A percentile compares a stretch with the other conserved stretches of the same genome.
These are phyloP conservation scores for Euthynnus affinis DNA, from an alignment of 2,797 vertebrate genomes.

Conservation along the genomic window DNA sequence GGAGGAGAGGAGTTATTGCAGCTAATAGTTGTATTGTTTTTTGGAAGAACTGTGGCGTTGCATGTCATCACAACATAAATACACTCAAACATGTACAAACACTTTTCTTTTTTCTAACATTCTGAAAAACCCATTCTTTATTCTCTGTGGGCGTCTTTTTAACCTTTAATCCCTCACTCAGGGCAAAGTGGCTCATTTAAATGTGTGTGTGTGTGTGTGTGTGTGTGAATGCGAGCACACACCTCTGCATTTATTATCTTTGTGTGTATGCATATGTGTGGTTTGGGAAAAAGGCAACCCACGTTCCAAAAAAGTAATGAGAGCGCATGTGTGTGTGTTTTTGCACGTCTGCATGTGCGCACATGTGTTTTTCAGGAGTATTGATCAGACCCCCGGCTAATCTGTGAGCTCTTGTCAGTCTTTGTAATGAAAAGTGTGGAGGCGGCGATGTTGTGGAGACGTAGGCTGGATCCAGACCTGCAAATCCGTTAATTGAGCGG, in stretches of 20 bases:
- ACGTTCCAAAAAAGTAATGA: not conserved
- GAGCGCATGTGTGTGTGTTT: not conserved
- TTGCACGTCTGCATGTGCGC: not conserved
- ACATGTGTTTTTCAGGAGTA: conserved; percentile 1
- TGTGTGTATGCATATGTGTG: not conserved
- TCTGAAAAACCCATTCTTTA: not conserved
- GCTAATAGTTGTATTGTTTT: not conserved
- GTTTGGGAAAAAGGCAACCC: not conserved
- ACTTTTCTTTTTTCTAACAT: not conserved
- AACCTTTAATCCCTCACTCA: not conserved
- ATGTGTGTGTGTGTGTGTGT: not conserved
- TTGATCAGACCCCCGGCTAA: conserved; percentile 33
- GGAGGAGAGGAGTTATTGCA: conserved; percentile 23
- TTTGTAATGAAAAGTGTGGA: conserved; percentile 46
- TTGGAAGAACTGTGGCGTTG: not conserved
- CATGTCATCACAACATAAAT: not conserved
- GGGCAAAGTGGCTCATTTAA: not conserved
- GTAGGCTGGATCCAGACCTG: conserved; percentile 24
- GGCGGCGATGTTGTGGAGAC: not conserved
- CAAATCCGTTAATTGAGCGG: conserved; percentile 42
- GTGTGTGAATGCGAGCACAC: not conserved
- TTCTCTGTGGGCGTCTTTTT: not conserved
- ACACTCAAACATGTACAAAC: not conserved
- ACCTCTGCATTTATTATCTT: not conserved
- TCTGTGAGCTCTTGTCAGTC: conserved; percentile 42